Base-by-base conservation (phyloP, 2,888 invertebrate genomes). In the Lepidocyrtinus sp. region DNA sequence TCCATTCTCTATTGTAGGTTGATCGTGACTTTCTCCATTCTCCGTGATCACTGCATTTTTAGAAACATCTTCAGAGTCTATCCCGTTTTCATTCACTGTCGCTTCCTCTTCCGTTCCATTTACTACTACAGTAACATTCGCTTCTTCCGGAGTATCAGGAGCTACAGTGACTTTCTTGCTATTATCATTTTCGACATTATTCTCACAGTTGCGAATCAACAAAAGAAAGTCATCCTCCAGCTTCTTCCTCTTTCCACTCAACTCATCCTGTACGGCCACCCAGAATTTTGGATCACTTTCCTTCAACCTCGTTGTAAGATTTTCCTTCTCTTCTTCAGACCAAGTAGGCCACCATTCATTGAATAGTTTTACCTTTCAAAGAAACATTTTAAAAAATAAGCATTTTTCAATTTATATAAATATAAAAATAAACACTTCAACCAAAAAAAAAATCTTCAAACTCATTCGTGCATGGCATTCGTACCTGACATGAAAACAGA, bases 261-360 rank as follows among this genome's bases (percentile, higher is more conserved):
- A 46, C 75, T 86, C 86, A 1, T 59, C 81, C 63, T 86, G 82
- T 2, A 86, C 76, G 45, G 81, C 82, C 1, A 62, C 24, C 85
- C 85, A 86, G 74, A 86, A 86, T 74, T 85, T 85, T 1, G 81
- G 55, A 73, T 86, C 85, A 19, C 74, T 82, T 1, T 81, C 81
- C 45, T 83, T 81, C 1, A 86, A n/a, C 12, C 73, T 15, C 1
- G 70, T 27, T 0, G 70, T 84, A 19, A 84, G 70, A n/a, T 81
- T 76, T 12, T 84, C 82, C 24, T 76, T 72, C 9, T 85, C 85
- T 12, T 22, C 70, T 19, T 83, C 82, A 19, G 26, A 25, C 85
- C 85, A 86, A 2, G 82, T 78, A 9, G 36, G 68, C 85, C 85
- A 86, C 86, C 86, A 86, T 21, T 86, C 86, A 26, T 85, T 86